Percentiles rank a stretch among this genome's conserved stretches.
Conservation (phyloP, 2,797 vertebrate species). For the Australoheros facetus region DNA sequence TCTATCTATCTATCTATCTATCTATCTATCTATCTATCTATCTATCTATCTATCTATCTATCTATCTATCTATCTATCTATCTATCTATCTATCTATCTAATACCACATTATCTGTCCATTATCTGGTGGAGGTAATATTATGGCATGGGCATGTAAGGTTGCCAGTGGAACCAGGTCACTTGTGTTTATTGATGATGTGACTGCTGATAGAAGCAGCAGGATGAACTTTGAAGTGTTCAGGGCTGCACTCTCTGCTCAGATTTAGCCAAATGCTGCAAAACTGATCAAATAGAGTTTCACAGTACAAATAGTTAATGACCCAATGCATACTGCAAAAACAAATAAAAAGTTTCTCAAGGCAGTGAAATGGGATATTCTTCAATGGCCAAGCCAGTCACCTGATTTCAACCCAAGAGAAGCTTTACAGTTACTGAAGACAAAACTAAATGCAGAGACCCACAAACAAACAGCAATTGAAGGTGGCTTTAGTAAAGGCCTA, state of each 20-base stretch:
- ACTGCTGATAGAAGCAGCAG: not conserved
- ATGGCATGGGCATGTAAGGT: not conserved
- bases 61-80: too few relatives aligned
- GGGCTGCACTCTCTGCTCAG: not conserved
- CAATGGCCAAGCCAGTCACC: not conserved
- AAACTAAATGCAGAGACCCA: not conserved
- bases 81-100: too few relatives aligned
- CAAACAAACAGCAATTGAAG: not conserved
- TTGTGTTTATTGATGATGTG: not conserved
- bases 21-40: too few relatives aligned
- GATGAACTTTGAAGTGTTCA: not conserved
- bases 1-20: too few relatives aligned
- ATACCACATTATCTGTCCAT: not conserved
- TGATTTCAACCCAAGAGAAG: not conserved
- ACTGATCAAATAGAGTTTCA: not conserved
- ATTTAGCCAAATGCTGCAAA: not conserved
- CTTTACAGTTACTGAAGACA: not conserved
- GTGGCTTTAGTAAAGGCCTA: not conserved
- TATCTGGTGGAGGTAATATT: not conserved
- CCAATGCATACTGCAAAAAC: not conserved
- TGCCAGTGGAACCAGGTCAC: not conserved
- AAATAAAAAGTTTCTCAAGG: not conserved
- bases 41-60: too few relatives aligned
- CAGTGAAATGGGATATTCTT: not conserved
- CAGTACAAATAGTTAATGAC: not conserved